Evolutionary conservation across 2,888 invertebrate genomes (phyloP).

Genomic region (Meteorus colon): DNA sequence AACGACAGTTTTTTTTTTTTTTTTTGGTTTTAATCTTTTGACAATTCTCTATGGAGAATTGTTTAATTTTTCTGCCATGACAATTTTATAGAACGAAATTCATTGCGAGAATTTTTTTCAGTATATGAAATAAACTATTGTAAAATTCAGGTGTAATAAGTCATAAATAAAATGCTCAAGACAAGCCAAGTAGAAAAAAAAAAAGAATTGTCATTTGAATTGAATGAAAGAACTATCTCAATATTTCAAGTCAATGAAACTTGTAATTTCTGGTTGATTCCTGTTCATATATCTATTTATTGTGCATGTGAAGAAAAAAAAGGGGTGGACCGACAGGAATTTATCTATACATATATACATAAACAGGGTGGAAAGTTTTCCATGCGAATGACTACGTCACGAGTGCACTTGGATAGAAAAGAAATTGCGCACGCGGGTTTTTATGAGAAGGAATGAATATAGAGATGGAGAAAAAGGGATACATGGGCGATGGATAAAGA

Average conservation of each 20-base stretch:
- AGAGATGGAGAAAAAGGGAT: not conserved
- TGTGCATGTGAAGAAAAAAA: conserved; percentile 23
- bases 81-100: too few species aligned
- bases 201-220: not conserved
- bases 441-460: conserved; percentile 23
- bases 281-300: conserved; percentile 17
- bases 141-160: too few species aligned
- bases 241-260: conserved; percentile 42
- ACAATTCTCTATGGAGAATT: too few species aligned
- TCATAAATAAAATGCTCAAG: conserved; percentile 12
- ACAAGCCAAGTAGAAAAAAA: not conserved
- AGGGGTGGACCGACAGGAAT: not conserved
- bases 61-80: too few species aligned
- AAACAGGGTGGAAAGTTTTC: conserved; percentile 38
- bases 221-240: conserved; percentile 17
- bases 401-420: conserved; percentile 33
- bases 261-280: conserved; percentile 46
- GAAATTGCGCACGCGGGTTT: conserved; percentile 18
- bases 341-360: conserved; percentile 5
- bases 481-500: too few species aligned
- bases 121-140: too few species aligned
- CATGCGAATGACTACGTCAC: conserved; percentile 33
- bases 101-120: too few species aligned
- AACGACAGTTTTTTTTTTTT: not conserved
- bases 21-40: too few species aligned